phyloP scores from a whole-genome alignment of 2,888 invertebrate species.

The Brachycybe producta region DNA sequence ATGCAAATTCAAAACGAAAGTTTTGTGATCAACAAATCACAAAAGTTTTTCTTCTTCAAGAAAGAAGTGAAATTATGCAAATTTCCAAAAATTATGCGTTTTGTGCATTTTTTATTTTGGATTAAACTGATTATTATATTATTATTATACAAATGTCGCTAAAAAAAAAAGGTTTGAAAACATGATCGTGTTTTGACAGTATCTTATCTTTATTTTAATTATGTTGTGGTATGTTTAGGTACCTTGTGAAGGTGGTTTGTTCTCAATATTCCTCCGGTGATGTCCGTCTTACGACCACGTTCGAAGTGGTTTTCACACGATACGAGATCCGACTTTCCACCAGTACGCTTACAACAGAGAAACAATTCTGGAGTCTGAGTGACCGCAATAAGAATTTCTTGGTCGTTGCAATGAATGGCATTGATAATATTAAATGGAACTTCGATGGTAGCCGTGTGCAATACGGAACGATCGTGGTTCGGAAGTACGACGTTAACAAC shows the following conservation, averaged over 20 bases:
- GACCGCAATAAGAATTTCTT: conserved; percentile 7
- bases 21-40: too few species aligned
- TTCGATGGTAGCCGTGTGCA: conserved; percentile 6
- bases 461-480: neutral
- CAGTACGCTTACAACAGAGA: too few species aligned
- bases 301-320: neutral
- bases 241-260: conserved; percentile 4
- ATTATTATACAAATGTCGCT: too few species aligned
- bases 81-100: too few species aligned
- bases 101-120: too few species aligned
- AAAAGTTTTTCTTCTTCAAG: too few species aligned
- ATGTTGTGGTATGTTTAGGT: neutral
- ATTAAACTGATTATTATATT: too few species aligned
- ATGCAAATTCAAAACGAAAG: too few species aligned
- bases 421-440: conserved; percentile 12
- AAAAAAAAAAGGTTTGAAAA: too few species aligned
- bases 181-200: too few species aligned
- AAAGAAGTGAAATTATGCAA: too few species aligned
- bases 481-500: neutral
- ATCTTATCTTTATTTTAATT: neutral
- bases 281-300: conserved; percentile 2
- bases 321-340: neutral
- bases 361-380: conserved; percentile 1
- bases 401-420: conserved; percentile 13
- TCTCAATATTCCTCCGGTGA: conserved; percentile 6